These are phyloP conservation scores for Pygoscelis adeliae DNA, from an alignment of 2,113 vertebrate species.

Conservation along the genomic window DNA sequence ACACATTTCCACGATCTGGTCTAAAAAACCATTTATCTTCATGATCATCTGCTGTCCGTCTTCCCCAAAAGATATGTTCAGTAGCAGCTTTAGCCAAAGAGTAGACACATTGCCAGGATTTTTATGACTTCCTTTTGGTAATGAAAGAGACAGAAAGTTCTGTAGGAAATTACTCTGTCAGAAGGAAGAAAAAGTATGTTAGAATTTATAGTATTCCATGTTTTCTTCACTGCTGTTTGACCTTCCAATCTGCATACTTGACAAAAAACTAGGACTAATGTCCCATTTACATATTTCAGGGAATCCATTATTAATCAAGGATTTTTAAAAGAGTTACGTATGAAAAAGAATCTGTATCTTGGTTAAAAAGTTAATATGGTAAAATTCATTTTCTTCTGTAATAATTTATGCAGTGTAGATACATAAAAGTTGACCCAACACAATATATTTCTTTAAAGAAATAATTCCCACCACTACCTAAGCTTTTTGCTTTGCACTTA, in stretches of 20 bases:
- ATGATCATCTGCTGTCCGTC: conserved; percentile 93
- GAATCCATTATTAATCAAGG: background rate
- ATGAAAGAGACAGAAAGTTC: conserved; percentile 82
- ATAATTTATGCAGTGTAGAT: background rate
- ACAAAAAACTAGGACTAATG: background rate
- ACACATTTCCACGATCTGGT: conserved; percentile 86
- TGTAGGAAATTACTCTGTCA: conserved; percentile 94
- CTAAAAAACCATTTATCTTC: conserved; percentile 84
- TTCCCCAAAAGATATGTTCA: conserved; percentile 85
- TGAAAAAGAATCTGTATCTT: background rate
- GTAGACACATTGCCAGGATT: conserved; percentile 54
- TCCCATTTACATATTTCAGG: background rate
- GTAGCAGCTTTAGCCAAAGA: conserved; percentile 89
- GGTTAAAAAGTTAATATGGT: background rate
- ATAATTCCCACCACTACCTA: background rate
- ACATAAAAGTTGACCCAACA: background rate
- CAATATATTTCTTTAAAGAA: background rate
- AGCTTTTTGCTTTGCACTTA: background rate
- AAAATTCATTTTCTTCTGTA: background rate
- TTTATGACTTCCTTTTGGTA: conserved; percentile 79
- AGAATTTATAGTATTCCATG: background rate
- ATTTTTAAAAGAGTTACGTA: background rate
- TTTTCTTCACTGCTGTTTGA: background rate
- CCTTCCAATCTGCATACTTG: background rate
- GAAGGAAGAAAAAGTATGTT: background rate